Conservation (phyloP, 2,888 invertebrate genomes). For the Xestoiulus laeticollis region DNA sequence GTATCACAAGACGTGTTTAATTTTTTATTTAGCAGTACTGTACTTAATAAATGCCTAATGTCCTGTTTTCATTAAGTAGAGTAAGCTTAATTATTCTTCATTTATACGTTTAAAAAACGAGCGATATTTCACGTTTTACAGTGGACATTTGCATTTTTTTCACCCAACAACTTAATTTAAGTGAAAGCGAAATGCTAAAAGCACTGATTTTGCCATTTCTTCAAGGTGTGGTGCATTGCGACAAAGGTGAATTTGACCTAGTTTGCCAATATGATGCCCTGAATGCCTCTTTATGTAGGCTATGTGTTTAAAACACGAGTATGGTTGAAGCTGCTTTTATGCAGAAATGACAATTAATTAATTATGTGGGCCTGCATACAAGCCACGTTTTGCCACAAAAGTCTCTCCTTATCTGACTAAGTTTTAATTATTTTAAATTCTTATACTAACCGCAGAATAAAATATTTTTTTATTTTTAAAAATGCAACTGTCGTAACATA, state of each 20-base stretch:
- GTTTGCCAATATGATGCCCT: conserved; percentile 9
- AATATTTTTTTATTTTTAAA: neutral
- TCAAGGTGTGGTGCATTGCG: conserved; percentile 39
- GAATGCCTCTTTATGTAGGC: conserved; percentile 35
- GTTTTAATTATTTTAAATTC: neutral
- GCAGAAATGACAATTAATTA: conserved; percentile 36
- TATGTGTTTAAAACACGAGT: neutral
- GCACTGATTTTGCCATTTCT: neutral
- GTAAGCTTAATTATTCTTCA: conserved; percentile 10
- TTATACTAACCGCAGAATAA: neutral
- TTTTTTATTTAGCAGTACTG: neutral
- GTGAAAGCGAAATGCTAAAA: conserved; percentile 22
- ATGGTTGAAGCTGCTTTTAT: conserved; percentile 31
- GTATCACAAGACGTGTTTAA: neutral
- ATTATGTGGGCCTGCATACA: neutral
- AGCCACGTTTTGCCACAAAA: neutral
- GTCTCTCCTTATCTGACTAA: neutral
- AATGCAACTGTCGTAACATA: neutral
- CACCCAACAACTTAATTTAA: neutral
- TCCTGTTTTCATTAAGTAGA: neutral
- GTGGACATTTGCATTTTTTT: conserved; percentile 4
- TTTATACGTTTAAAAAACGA: neutral
- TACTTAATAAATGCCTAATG: neutral
- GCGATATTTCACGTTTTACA: conserved; percentile 14
- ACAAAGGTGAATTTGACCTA: conserved; percentile 19